These are phyloP conservation scores for Takifugu bimaculatus DNA, from an alignment of 2,113 vertebrate species.

Conservation along the genomic window DNA sequence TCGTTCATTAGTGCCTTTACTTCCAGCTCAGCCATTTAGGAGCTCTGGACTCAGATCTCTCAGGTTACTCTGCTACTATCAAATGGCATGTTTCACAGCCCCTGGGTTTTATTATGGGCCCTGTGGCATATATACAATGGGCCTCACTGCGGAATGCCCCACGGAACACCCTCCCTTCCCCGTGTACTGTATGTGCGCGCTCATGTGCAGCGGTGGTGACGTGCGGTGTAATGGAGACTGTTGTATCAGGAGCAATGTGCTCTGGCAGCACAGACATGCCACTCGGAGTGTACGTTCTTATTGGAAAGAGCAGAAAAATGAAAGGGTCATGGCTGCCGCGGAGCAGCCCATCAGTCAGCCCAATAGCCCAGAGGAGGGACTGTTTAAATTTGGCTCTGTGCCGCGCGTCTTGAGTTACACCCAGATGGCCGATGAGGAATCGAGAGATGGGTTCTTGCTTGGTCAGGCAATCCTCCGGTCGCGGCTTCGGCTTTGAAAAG, in stretches of 20 bases:
- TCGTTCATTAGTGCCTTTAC: conserved; percentile 51
- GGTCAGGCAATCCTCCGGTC: conserved; percentile 31
- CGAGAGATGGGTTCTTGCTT: conserved; percentile 35
- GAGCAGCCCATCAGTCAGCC: conserved; percentile 73
- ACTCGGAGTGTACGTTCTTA: conserved; percentile 51
- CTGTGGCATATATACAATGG: conserved; percentile 45
- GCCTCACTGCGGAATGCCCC: conserved; percentile 54
- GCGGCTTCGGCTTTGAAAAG: conserved; percentile 29
- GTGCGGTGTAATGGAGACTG: conserved; percentile 58
- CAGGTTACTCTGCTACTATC: conserved; percentile 58
- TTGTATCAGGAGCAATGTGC: conserved; percentile 46
- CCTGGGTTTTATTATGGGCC: conserved; percentile 43
- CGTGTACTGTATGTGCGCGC: conserved; percentile 12
- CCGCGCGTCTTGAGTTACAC: conserved; percentile 54
- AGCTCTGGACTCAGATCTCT: conserved; percentile 50
- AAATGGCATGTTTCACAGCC: conserved; percentile 61
- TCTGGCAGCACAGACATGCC: conserved; percentile 46
- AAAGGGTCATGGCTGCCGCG: conserved; percentile 54
- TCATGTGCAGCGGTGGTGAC: conserved; percentile 27
- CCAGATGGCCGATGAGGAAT: conserved; percentile 59
- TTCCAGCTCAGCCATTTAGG: conserved; percentile 39
- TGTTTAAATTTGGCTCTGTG: conserved; percentile 61
- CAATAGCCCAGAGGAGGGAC: conserved; percentile 53
- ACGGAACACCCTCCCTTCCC: conserved; percentile 4
- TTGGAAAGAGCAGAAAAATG: conserved; percentile 57